phyloP scores from a whole-genome alignment of 2,888 invertebrate species.

The Apamea anceps region DNA sequence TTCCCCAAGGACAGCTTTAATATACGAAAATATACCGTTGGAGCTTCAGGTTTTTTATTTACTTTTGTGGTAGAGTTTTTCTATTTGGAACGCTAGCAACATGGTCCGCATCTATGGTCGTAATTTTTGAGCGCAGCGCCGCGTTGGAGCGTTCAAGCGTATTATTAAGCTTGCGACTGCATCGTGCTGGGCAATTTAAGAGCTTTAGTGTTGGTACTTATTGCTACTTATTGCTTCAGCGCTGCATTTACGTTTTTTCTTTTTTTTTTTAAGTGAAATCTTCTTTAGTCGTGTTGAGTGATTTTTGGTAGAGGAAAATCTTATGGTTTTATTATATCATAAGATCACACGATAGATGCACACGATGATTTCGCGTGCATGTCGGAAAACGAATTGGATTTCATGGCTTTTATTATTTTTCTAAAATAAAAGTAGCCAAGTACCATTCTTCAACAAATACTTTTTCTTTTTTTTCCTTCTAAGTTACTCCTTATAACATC shows the following conservation, averaged over 20 bases:
- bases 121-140: constrained; percentile 14
- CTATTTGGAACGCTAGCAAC: not conserved
- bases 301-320: not conserved
- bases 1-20: constrained; percentile 1
- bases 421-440: no score
- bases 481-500: no score
- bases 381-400: no score
- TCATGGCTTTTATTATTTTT: no score
- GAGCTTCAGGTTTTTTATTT: constrained; percentile 1
- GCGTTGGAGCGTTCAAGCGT: constrained; percentile 8
- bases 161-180: constrained; percentile 10
- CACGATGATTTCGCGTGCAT: not conserved
- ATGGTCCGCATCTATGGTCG: not conserved
- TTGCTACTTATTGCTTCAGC: not conserved
- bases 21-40: not conserved
- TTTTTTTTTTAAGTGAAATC: not conserved
- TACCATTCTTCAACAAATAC: no score
- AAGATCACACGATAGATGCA: no score
- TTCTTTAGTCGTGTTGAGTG: not conserved
- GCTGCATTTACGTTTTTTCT: not conserved
- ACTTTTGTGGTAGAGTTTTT: not conserved
- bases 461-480: no score
- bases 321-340: not conserved
- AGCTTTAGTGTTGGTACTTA: not conserved
- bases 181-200: constrained; percentile 8